phyloP scores from a whole-genome alignment of 30 jellyfish, hydroid and myxozoan genomes.

The Clytia hemisphaerica region DNA sequence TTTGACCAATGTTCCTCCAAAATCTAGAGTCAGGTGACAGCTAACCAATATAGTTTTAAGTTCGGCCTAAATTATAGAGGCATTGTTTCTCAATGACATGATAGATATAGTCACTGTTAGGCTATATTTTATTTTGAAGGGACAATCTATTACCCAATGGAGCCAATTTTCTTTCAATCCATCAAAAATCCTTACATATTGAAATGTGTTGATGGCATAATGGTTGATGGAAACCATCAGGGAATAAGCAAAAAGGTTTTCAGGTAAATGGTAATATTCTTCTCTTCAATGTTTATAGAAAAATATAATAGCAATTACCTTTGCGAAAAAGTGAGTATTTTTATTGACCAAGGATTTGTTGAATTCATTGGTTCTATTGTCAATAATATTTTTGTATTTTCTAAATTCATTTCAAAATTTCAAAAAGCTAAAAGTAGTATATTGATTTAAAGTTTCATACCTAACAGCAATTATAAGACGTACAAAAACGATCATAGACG shows the following conservation, averaged over 20 bases:
- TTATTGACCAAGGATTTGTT: neutral
- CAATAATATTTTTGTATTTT: too few species aligned
- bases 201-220: conserved; percentile 64
- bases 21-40: too few species aligned
- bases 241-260: conserved; percentile 53
- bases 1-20: too few species aligned
- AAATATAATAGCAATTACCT: neutral
- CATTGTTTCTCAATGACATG: neutral
- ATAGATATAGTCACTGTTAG: neutral
- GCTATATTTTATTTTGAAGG: conserved; percentile 19
- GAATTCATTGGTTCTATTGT: too few species aligned
- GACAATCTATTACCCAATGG: conserved; percentile 55
- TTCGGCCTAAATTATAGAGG: too few species aligned
- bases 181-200: conserved; percentile 48
- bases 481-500: too few species aligned
- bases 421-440: too few species aligned
- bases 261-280: conserved; percentile 27
- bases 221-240: conserved; percentile 60
- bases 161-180: conserved; percentile 60
- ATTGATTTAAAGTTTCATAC: too few species aligned
- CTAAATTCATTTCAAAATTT: too few species aligned
- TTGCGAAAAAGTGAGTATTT: neutral
- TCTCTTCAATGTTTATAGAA: neutral
- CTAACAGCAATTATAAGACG: too few species aligned
- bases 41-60: too few species aligned